Conservation (phyloP, 2,113 vertebrate species). For the Ctenodactylus gundi region DNA sequence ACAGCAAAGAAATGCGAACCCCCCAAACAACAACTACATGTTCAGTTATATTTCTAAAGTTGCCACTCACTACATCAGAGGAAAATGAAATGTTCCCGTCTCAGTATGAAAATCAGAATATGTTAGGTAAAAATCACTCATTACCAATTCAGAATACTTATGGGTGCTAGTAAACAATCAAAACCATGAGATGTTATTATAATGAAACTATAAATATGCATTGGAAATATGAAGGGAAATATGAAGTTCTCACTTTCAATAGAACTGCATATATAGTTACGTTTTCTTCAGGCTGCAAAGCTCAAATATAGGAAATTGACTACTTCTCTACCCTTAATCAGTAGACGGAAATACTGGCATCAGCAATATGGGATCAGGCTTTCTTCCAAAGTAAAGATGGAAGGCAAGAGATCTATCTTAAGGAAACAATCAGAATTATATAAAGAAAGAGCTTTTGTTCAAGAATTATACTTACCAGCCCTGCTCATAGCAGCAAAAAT, state of each 20-base stretch:
- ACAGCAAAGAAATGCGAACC: neutral
- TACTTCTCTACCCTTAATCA: neutral
- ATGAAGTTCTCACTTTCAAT: neutral
- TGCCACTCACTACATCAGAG: neutral
- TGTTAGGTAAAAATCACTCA: neutral
- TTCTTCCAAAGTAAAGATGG: neutral
- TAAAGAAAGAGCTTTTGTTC: neutral
- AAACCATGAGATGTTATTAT: neutral
- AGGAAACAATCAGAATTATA: neutral
- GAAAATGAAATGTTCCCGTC: neutral
- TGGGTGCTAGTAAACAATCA: neutral
- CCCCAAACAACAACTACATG: neutral
- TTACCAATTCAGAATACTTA: neutral
- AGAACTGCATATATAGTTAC: neutral
- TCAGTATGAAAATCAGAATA: neutral
- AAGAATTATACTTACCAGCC: neutral
- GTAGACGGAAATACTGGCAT: neutral
- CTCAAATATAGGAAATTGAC: neutral
- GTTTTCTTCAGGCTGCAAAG: neutral
- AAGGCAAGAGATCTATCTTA: neutral
- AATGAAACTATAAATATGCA: neutral
- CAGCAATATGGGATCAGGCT: neutral
- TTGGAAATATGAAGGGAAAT: neutral
- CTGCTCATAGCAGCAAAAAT: neutral
- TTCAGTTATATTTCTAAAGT: conserved; percentile 32